Evolutionary conservation across 2,888 invertebrate species (phyloP).

Genomic region (Trichogramma dendrolimi): DNA sequence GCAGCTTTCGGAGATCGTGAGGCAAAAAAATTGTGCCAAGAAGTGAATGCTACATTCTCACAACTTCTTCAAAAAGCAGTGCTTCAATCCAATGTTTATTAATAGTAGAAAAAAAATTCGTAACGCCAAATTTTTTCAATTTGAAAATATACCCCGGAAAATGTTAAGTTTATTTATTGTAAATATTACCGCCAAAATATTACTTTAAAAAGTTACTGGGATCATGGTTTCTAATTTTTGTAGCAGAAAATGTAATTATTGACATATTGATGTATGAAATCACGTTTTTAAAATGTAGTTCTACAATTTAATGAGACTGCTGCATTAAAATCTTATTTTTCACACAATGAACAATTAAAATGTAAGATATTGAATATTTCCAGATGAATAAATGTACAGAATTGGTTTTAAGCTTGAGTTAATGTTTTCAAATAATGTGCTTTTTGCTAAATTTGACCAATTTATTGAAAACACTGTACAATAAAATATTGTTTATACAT

Average conservation of each 20-base stretch:
- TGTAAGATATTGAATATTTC: too few species aligned
- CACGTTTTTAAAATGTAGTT: neutral
- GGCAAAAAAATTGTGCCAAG: constrained; percentile 47
- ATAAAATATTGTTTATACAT: constrained; percentile 12
- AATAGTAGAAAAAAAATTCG: constrained; percentile 16
- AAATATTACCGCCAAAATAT: too few species aligned
- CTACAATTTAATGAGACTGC: neutral
- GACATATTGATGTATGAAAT: neutral
- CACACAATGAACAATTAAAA: neutral
- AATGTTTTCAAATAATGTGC: neutral
- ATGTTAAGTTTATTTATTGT: neutral
- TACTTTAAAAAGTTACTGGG: too few species aligned
- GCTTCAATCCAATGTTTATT: constrained; percentile 52
- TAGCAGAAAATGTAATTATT: too few species aligned
- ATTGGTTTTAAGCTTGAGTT: too few species aligned
- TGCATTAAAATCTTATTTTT: constrained; percentile 1
- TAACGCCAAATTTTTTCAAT: neutral
- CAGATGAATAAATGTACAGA: too few species aligned
- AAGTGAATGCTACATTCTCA: constrained; percentile 51
- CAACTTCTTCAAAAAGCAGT: constrained; percentile 51
- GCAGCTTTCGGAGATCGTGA: constrained; percentile 64
- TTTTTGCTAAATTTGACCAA: neutral
- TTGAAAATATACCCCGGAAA: constrained; percentile 3
- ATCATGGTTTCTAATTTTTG: too few species aligned
- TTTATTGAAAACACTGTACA: constrained; percentile 2